A percentile compares a stretch with the other conserved stretches of the same genome.
phyloP scores from a whole-genome alignment of 2,797 vertebrate genomes.

The Trematomus bernacchii region DNA sequence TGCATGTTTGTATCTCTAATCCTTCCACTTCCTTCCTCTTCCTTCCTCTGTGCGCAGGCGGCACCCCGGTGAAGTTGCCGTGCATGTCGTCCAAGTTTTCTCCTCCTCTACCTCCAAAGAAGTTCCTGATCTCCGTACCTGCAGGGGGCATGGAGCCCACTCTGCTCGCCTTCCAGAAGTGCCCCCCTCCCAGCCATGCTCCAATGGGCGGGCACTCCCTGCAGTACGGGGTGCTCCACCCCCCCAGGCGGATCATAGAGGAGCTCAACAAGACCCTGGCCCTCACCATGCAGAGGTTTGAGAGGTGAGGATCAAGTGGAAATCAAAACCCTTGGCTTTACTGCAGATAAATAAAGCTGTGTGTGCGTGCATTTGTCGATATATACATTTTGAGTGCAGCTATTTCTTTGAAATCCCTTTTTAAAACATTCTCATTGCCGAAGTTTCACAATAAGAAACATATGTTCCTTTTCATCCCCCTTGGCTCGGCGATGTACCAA shows the following conservation, averaged over 20 bases:
- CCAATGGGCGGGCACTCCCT: slow-evolving; percentile 87
- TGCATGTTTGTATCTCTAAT: background rate
- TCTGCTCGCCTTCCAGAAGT: slow-evolving; percentile 91
- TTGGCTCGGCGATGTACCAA: no score
- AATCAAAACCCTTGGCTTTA: no score
- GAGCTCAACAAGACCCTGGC: slow-evolving; percentile 98
- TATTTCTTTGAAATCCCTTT: no score
- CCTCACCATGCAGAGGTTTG: slow-evolving; percentile 98
- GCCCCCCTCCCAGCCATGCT: slow-evolving; percentile 87
- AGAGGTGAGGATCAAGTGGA: slow-evolving; percentile 88
- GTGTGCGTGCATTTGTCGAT: no score
- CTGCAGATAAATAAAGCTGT: no score
- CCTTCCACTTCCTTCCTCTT: accelerated
- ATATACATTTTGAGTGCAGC: no score
- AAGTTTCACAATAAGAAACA: no score
- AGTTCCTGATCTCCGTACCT: slow-evolving; percentile 97
- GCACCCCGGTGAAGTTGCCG: slow-evolving; percentile 93
- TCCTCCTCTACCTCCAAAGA: slow-evolving; percentile 99
- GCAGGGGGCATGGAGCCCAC: slow-evolving; percentile 90
- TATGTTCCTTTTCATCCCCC: no score
- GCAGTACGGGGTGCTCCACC: slow-evolving; percentile 90
- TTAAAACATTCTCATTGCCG: no score
- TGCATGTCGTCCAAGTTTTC: slow-evolving; percentile 93
- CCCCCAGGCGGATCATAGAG: slow-evolving; percentile 94
- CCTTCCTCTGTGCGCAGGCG: slow-evolving; percentile 79